Evolutionary conservation across 2,888 invertebrate species (phyloP).

Genomic region (Tromatobia lineatoria): DNA sequence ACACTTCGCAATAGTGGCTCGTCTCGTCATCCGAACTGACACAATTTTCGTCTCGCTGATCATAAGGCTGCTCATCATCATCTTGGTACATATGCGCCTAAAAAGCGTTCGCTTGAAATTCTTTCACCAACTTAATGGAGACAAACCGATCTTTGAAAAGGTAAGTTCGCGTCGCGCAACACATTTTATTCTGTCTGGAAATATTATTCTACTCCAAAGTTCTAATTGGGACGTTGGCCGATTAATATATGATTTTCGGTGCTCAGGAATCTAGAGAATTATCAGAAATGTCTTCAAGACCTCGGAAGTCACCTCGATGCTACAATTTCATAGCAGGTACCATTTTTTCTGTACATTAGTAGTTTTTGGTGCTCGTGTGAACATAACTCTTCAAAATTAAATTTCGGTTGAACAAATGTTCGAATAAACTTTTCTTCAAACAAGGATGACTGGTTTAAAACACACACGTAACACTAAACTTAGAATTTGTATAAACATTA

Average conservation of each 20-base stretch:
- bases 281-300: constrained; percentile 49
- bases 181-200: neutral
- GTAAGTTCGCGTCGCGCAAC: neutral
- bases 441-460: constrained; percentile 4
- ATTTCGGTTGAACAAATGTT: neutral
- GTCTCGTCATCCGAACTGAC: constrained; percentile 71
- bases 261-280: constrained; percentile 74
- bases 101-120: constrained; percentile 76
- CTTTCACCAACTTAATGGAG: constrained; percentile 38
- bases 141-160: constrained; percentile 7
- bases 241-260: constrained; percentile 53
- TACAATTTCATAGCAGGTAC: neutral
- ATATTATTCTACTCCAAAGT: constrained; percentile 1
- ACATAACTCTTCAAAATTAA: neutral
- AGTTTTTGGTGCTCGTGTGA: neutral
- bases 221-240: neutral
- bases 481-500: constrained; percentile 81
- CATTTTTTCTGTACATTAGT: neutral
- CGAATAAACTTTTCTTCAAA: neutral
- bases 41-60: constrained; percentile 77
- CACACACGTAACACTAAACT: constrained; percentile 72
- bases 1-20: constrained; percentile 91
- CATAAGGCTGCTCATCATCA: constrained; percentile 73
- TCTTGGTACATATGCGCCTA: constrained; percentile 78
- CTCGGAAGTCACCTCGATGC: neutral